Evolutionary conservation across 2,888 invertebrate genomes (phyloP).

Genomic region (Tetropium fuscum): DNA sequence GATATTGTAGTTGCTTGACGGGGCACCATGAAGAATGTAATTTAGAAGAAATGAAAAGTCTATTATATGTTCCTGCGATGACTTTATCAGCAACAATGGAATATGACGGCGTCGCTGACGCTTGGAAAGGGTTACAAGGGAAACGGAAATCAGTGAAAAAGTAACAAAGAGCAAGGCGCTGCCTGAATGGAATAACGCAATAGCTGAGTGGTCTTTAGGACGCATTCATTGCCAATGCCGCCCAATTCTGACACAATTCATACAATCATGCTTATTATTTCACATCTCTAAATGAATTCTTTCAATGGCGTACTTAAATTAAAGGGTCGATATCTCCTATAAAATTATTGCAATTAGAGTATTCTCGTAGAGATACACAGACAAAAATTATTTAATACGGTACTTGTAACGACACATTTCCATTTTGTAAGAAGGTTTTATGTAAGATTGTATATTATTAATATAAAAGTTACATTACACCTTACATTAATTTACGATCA

Average conservation of each 20-base stretch:
- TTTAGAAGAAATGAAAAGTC: conserved; percentile 49
- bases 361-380: conserved; percentile 9
- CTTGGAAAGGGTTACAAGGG: conserved; percentile 62
- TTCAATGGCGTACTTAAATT: conserved; percentile 22
- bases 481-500: no score
- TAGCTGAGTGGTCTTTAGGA: conserved; percentile 61
- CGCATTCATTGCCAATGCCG: conserved; percentile 58
- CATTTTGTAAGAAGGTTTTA: no score
- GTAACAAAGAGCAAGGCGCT: conserved; percentile 55
- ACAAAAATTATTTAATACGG: no score
- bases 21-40: conserved; percentile 35
- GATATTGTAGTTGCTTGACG: no score
- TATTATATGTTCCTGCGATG: conserved; percentile 56
- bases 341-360: conserved; percentile 13
- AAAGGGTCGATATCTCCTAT: conserved; percentile 10
- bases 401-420: no score
- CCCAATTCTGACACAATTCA: conserved; percentile 60
- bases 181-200: conserved; percentile 60
- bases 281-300: conserved; percentile 31
- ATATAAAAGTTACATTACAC: no score
- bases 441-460: no score
- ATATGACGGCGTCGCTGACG: conserved; percentile 55
- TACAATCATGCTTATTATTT: conserved; percentile 57
- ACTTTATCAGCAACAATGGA: conserved; percentile 59
- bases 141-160: conserved; percentile 62